phyloP scores from a whole-genome alignment of 2,797 vertebrate species.

The Pangasius larnaudii region DNA sequence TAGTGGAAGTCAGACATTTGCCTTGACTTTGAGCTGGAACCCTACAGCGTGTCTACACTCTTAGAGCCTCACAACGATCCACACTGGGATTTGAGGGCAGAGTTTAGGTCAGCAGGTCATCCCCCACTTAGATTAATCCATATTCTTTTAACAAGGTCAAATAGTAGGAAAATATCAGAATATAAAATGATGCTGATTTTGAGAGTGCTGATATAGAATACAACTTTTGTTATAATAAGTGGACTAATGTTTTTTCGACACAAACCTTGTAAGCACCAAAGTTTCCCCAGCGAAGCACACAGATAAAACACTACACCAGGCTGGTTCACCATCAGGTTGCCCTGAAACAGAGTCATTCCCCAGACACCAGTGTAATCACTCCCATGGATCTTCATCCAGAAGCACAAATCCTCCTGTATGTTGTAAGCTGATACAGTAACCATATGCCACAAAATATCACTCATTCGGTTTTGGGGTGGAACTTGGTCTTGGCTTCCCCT shows the following conservation, averaged over 20 bases:
- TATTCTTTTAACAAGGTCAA: neutral
- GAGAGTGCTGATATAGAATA: too few relatives aligned
- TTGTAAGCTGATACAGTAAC: slow-evolving; percentile 61
- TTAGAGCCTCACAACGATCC: slow-evolving; percentile 24
- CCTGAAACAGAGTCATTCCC: slow-evolving; percentile 44
- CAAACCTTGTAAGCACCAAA: neutral
- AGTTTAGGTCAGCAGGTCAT: slow-evolving; percentile 29
- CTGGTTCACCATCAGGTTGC: slow-evolving; percentile 29
- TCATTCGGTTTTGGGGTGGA: slow-evolving; percentile 54
- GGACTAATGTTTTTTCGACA: neutral
- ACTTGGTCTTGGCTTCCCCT: slow-evolving; percentile 55
- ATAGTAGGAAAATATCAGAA: neutral
- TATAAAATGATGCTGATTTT: neutral
- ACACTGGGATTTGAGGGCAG: slow-evolving; percentile 7
- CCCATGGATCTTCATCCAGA: slow-evolving; percentile 44
- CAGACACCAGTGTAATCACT: slow-evolving; percentile 51
- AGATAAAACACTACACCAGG: slow-evolving; percentile 1
- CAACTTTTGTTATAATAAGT: neutral
- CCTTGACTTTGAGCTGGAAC: slow-evolving; percentile 14
- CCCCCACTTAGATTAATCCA: slow-evolving; percentile 5
- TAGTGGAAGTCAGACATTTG: neutral
- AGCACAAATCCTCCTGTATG: slow-evolving; percentile 55
- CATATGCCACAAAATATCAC: slow-evolving; percentile 60
- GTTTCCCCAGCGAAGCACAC: neutral
- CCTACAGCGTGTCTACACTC: neutral